Percentiles rank a stretch among this genome's conserved stretches.
Evolutionary conservation across 2,888 invertebrate species (phyloP).

Genomic region (Xylota segnis): DNA sequence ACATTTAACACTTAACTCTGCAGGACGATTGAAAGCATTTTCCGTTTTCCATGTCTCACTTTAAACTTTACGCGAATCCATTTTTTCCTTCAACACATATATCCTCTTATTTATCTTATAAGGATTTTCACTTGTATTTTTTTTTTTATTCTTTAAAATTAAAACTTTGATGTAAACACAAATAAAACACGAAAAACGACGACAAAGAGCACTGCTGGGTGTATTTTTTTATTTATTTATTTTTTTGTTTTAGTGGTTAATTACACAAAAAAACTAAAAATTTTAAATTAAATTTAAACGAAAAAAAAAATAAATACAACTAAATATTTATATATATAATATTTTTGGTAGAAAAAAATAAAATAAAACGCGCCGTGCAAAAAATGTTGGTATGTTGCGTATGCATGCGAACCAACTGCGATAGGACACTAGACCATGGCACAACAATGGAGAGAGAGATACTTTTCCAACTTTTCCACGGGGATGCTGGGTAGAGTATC

Average conservation of each 20-base stretch:
- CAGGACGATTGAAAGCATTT: slow-evolving; percentile 52
- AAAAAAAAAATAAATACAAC: slow-evolving; percentile 47
- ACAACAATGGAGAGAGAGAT: slow-evolving; percentile 78
- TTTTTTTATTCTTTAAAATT: slow-evolving; percentile 10
- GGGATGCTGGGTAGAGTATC: slow-evolving; percentile 60
- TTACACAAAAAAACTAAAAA: slow-evolving; percentile 26
- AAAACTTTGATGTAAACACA: slow-evolving; percentile 60
- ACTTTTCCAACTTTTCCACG: slow-evolving; percentile 58
- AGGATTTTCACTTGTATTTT: slow-evolving; percentile 40
- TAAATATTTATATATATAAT: slow-evolving; percentile 69
- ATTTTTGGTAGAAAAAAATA: slow-evolving; percentile 74
- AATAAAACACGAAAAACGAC: slow-evolving; percentile 65
- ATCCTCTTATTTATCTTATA: slow-evolving; percentile 24
- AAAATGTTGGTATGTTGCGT: slow-evolving; percentile 83
- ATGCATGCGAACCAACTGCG: slow-evolving; percentile 84
- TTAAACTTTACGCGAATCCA: slow-evolving; percentile 33
- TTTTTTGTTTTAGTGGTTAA: slow-evolving; percentile 20
- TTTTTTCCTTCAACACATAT: slow-evolving; percentile 18
- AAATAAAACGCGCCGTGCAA: slow-evolving; percentile 83
- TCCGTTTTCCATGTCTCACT: slow-evolving; percentile 29
- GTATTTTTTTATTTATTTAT: slow-evolving; percentile 47
- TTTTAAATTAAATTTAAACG: slow-evolving; percentile 9
- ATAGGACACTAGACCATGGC: slow-evolving; percentile 79
- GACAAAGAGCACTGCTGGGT: slow-evolving; percentile 69
- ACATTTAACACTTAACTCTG: slow-evolving; percentile 55